Conservation (phyloP, 1,140 invertebrate genomes). For the Solenopsis invicta region DNA sequence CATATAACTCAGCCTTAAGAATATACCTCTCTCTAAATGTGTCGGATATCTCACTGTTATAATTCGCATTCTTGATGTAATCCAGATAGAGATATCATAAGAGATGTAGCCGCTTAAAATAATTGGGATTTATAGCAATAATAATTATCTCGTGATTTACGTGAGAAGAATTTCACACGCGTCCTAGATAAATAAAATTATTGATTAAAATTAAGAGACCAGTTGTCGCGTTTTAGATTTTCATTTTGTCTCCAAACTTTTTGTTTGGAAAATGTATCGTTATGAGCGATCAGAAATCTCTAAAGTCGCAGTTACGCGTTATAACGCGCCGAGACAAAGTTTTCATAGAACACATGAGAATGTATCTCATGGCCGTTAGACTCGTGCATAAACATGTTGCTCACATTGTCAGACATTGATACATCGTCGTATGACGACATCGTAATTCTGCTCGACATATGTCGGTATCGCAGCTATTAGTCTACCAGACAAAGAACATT, state of each 20-base stretch:
- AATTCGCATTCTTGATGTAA: background rate
- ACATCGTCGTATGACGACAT: conserved; percentile 41
- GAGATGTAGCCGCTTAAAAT: background rate
- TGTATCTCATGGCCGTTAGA: conserved; percentile 63
- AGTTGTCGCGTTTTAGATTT: background rate
- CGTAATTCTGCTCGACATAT: conserved; percentile 21
- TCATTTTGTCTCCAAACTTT: background rate
- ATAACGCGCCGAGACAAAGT: conserved; percentile 1
- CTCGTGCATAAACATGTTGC: conserved; percentile 81
- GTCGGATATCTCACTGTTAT: background rate
- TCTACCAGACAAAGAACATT: conserved; percentile 14
- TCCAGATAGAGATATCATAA: background rate
- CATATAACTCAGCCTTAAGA: conserved; percentile 27
- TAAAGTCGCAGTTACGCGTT: background rate
- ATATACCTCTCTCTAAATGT: background rate
- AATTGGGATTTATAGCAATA: background rate
- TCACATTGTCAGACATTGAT: conserved; percentile 78
- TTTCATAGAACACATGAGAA: conserved; percentile 58
- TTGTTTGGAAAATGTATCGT: background rate
- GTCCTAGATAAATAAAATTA: background rate
- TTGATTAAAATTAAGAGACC: background rate
- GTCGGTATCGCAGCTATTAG: conserved; percentile 11
- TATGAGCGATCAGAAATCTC: background rate
- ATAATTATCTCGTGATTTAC: background rate
- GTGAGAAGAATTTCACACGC: background rate